Base-by-base conservation (phyloP, 2,888 invertebrate species). In the Autographa pulchrina region DNA sequence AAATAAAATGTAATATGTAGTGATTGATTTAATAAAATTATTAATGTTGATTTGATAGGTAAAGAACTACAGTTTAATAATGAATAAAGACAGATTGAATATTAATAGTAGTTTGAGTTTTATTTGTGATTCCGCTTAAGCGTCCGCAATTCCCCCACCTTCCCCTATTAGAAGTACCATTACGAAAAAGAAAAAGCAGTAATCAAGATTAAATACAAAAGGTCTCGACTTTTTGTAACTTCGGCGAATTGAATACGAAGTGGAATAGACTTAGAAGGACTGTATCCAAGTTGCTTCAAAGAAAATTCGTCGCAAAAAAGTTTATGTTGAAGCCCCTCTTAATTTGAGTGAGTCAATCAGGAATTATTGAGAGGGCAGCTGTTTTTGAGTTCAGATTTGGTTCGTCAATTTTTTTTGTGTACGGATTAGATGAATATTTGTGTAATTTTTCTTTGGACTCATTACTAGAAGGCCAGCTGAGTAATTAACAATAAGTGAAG, bases 271-370 rank as follows among this genome's bases (percentile, higher is more conserved):
- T 75, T 68, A 72, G 58, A 59, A 48, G 58, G n/a, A 73, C 63
- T 73, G 72, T 72, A 59, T 76, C 71, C 61, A 81, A 83, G 70
- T 83, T 83, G 74, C 52, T 60, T 31, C 66, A n/a, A 68, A 70
- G 77, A 69, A 80, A 83, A 74, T 74, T 77, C 70, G 62, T 70
- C 58, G 59, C 32, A 41, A 63, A 79, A 79, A 80, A 81, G 68
- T 80, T 80, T 67, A 66, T 54, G 64, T n/a, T 62, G 54, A 74
- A 66, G 65, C 48, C 68, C 41, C 71, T 74, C 75, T 78, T 80
- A 70, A 81, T 81, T 81, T 72, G 69, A 81, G 79, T 69, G 81
- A 77, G 68, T 81, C 78, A 77, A 79, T 81, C 78, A 81, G 71
- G 74, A 77, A 74, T 79, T 77, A 80, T 79, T 80, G 75, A 70